phyloP scores from a whole-genome alignment of 1,140 invertebrate genomes.

The Frieseomelitta varia region DNA sequence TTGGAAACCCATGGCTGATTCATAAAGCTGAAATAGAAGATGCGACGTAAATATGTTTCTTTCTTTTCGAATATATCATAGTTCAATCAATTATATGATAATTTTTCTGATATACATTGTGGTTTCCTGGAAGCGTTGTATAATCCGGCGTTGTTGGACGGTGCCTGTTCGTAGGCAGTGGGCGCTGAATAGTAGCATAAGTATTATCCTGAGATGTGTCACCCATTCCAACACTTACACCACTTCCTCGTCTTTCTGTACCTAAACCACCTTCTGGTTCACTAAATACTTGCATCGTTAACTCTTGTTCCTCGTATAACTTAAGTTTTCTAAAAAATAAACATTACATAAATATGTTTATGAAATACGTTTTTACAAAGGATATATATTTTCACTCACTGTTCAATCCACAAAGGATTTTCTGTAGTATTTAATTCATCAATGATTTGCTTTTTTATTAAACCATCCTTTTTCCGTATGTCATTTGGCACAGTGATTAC shows the following conservation, averaged over 20 bases:
- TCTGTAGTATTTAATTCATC: conserved; percentile 94
- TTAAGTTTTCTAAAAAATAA: conserved; percentile 87
- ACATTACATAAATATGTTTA: conserved; percentile 7
- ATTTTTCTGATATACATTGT: conserved; percentile 71
- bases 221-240: conserved; percentile 78
- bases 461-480: conserved; percentile 88
- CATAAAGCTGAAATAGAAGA: conserved; percentile 83
- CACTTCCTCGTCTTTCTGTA: conserved; percentile 82
- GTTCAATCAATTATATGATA: not conserved
- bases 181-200: conserved; percentile 93
- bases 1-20: conserved; percentile 86
- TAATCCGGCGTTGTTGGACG: conserved; percentile 86
- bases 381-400: conserved; percentile 83
- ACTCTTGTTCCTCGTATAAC: conserved; percentile 95
- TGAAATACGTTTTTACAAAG: not conserved
- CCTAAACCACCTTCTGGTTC: conserved; percentile 86
- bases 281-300: conserved; percentile 96
- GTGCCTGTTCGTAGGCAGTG: conserved; percentile 80
- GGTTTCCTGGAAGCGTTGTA: conserved; percentile 86
- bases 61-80: not conserved
- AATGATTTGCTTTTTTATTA: conserved; percentile 92
- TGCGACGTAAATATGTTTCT: conserved; percentile 58
- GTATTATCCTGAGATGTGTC: conserved; percentile 88
- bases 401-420: conserved; percentile 96
- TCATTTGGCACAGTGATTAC: conserved; percentile 86